Conservation (phyloP, 2,113 vertebrate species). For the Cottus gobio region DNA sequence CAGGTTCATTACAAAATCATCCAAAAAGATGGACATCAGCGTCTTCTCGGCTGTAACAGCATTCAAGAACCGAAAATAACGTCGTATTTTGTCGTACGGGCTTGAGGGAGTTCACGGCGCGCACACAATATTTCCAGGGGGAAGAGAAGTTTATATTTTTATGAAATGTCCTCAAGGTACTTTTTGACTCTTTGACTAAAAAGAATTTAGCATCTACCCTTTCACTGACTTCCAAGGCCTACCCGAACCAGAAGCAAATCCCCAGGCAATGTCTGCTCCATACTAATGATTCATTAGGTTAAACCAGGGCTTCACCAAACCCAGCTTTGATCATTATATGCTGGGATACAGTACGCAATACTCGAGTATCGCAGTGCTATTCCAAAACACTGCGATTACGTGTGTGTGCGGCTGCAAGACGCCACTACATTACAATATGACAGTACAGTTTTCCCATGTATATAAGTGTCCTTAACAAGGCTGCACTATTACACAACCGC, state of each 20-base stretch:
- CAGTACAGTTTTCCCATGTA: background rate
- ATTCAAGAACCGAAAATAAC: constrained; percentile 30
- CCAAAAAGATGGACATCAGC: constrained; percentile 30
- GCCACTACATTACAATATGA: constrained; percentile 19
- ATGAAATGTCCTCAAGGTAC: constrained; percentile 30
- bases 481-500: constrained; percentile 57
- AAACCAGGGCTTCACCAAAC: background rate
- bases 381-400: constrained; percentile 6
- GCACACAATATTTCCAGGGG: constrained; percentile 47
- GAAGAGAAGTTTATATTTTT: constrained; percentile 50
- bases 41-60: constrained; percentile 24
- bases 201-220: constrained; percentile 42
- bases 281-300: constrained; percentile 25
- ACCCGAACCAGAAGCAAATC: constrained; percentile 27
- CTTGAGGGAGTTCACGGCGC: constrained; percentile 34
- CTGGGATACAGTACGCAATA: constrained; percentile 1
- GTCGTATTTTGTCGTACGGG: constrained; percentile 11
- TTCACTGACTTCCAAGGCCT: constrained; percentile 23
- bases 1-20: constrained; percentile 14
- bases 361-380: constrained; percentile 5
- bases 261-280: constrained; percentile 20
- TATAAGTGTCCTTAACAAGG: constrained; percentile 21
- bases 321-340: constrained; percentile 4
- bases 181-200: constrained; percentile 30
- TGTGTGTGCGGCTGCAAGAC: background rate